phyloP scores from a whole-genome alignment of 1,140 invertebrate genomes.

The Platyura marginata region DNA sequence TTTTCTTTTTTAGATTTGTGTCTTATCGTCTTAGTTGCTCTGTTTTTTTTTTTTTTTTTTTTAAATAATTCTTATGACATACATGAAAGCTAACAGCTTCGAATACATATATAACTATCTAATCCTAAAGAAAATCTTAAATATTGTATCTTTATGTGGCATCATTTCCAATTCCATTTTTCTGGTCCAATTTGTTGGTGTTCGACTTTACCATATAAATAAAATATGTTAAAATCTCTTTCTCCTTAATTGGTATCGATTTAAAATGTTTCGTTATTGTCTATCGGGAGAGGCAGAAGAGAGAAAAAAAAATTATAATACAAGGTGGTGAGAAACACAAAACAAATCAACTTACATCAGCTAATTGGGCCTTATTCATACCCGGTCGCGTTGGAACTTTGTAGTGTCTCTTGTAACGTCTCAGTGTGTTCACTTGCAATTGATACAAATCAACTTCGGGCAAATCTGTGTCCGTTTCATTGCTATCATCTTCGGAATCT shows the following conservation, averaged over 20 bases:
- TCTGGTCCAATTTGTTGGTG: slow-evolving; percentile 80
- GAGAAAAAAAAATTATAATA: neutral
- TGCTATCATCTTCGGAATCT: slow-evolving; percentile 84
- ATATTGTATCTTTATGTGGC: slow-evolving; percentile 15
- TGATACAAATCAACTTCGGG: slow-evolving; percentile 87
- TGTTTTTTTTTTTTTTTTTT: no score
- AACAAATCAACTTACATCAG: slow-evolving; percentile 61
- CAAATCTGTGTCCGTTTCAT: slow-evolving; percentile 68
- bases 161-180: slow-evolving; percentile 40
- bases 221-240: slow-evolving; percentile 88
- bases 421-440: slow-evolving; percentile 79
- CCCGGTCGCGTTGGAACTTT: slow-evolving; percentile 80
- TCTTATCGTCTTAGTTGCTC: no score
- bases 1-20: no score
- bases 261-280: slow-evolving; percentile 87
- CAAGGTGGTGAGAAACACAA: no score
- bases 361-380: slow-evolving; percentile 84
- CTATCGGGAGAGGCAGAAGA: slow-evolving; percentile 27
- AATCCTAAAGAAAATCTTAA: no score
- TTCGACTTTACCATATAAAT: slow-evolving; percentile 93
- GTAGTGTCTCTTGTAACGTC: slow-evolving; percentile 84
- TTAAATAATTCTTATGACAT: no score
- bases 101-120: no score
- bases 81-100: no score
- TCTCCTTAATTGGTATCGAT: slow-evolving; percentile 81